Evolutionary conservation across 2,797 vertebrate species (phyloP), one percentile per base, ranked within the genome.

Genomic region (Acridotheres tristis): DNA sequence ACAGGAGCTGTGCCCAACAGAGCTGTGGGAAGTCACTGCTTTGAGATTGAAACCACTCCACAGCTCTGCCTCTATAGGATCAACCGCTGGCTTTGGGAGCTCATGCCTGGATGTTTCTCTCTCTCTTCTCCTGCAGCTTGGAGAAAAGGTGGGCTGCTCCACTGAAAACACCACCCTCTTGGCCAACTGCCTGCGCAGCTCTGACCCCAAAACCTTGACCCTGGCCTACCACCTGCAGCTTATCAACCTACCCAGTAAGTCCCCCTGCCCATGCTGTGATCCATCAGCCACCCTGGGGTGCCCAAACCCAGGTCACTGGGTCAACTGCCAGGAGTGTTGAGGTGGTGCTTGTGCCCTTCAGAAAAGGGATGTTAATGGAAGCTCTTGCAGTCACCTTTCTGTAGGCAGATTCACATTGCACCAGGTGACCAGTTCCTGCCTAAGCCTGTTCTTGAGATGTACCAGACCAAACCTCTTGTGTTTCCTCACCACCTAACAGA

Each of bases 111-210:
- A 47, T 26, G 4, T 51, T 85, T 73, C 21, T 75, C 29, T 48
- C 30, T 73, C 29, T 50, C 30, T 73, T 25, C 14, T 69, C 15
- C 69, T 77, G 38, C 94, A 99, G 99, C 99, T 99, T 2, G 98
- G 98, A 11, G 7, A 95, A 66, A 98, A 98, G 26, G 96, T 99
- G 76, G 98, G 98, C 85, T 99, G 99, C 85, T 98, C 98, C 25
- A 97, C 88, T 5, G 97, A 98, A 42, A 77, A 97, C 5, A 96
- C 91, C 1, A 38, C 90, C 0, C 53, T 4, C 11, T 96, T 99
- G 98, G 98, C 96, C 30, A n/a, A 42, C 63, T 99, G 99, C 91
- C 95, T 99, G 82, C 98, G 97, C 58, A 36, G 91, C 74, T 97
- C 98, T 0, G 98, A 99, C 68, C 97, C 99, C 29, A 87, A 34